Evolutionary conservation across 2,797 vertebrate species (phyloP).

Genomic region (Lepilemur septentrionalis): DNA sequence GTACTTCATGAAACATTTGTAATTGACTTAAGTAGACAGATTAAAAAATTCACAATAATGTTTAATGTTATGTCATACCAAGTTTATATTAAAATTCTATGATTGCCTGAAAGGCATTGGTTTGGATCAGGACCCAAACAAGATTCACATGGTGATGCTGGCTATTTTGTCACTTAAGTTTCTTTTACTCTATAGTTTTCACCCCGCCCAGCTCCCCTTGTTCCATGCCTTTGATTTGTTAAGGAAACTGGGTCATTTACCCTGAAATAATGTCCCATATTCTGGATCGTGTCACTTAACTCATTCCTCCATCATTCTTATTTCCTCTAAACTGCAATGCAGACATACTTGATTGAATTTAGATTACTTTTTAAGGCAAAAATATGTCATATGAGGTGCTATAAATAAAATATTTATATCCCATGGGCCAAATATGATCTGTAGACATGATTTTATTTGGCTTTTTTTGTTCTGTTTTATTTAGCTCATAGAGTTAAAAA

Average conservation of each 20-base stretch:
- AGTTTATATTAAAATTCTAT: not conserved
- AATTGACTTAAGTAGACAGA: not conserved
- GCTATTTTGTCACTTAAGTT: not conserved
- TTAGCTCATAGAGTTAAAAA: not conserved
- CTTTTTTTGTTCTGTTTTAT: not conserved
- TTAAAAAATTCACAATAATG: not conserved
- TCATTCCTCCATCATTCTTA: not conserved
- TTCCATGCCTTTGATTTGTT: not conserved
- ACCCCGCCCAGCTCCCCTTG: not conserved
- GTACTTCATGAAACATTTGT: not conserved
- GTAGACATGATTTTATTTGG: not conserved
- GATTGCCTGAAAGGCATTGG: not conserved
- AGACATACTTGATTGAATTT: not conserved
- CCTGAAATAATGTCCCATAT: not conserved
- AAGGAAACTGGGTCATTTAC: not conserved
- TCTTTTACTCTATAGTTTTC: not conserved
- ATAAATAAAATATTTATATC: slow-evolving; percentile 5
- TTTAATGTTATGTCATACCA: not conserved
- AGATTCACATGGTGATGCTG: not conserved
- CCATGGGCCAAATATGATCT: not conserved
- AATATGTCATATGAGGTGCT: not conserved
- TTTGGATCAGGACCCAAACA: not conserved
- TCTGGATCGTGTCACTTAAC: not conserved
- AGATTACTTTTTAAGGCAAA: slow-evolving; percentile 3
- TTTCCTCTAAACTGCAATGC: not conserved